Evolutionary conservation across 2,888 invertebrate genomes (phyloP), one percentile per base, ranked within the genome.

Genomic region (Mechanitis mazaeus): DNA sequence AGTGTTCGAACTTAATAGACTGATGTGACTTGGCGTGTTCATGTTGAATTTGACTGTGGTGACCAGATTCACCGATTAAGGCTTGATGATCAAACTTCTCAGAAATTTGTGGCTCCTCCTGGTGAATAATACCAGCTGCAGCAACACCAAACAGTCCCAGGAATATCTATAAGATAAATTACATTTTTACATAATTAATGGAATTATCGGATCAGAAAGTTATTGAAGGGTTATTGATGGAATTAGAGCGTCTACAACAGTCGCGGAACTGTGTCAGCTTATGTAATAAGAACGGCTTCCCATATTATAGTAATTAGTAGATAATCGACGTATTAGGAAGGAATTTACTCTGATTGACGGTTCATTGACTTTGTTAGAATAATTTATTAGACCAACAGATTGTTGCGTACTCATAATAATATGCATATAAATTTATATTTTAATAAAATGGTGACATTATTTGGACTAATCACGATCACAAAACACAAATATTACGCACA

Each of bases 1-100:
- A 94, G 75, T 94, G 94, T 76, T 93, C 93, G 69, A 94, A 92
- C 72, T 93, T 93, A 69, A 94, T 92, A 62, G 92, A 93, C 79
- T 94, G 94, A 74, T 94, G 94, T 53, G 93, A 93, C 68, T 93
- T 93, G 42, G 93, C 93, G 72, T 93, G 93, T 69, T 93, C 92
- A 70, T 93, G 92, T 68, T 93, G 91, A 45, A 93, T 85, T 66
- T 92, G 91, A 64, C 92, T 92, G 69, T 92, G 92, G 71, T 92
- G 90, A 64, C 92, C 92, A 4, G 90, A 84, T 62, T 90, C 88
- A 31, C 88, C 87, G 55, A 87, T 85, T 7, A 84, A 72, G 33
- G 78, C 82, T 42, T 84, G 85, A 59, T 84, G 88, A 65, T 86
- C 85, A 60, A 76, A 79, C 69, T 87, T 83, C 59, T 80, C 85